phyloP scores from a whole-genome alignment of 30 jellyfish, hydroid and myxozoan species.

The Rhopilema esculentum region DNA sequence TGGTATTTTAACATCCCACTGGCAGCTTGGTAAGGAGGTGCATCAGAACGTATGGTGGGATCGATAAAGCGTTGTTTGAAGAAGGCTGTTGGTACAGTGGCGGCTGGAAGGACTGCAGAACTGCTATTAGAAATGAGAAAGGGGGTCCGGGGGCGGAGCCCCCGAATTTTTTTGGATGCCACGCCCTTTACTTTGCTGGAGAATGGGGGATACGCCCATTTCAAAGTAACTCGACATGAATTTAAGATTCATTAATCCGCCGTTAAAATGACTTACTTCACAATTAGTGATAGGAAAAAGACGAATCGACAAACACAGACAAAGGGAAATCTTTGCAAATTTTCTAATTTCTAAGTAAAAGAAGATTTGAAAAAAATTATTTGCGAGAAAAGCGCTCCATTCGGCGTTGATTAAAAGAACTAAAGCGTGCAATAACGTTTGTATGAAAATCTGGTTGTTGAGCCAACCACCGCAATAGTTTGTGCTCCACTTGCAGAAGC shows the following conservation, averaged over 20 bases:
- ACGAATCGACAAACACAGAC: too few relatives aligned
- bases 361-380: neutral
- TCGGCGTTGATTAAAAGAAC: neutral
- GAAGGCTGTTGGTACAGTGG: neutral
- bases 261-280: too few relatives aligned
- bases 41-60: neutral
- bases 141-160: neutral
- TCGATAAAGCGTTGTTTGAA: neutral
- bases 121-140: neutral
- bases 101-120: neutral
- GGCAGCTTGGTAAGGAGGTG: neutral
- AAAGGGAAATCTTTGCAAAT: too few relatives aligned
- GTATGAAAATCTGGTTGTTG: slow-evolving; percentile 18
- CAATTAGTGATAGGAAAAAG: too few relatives aligned
- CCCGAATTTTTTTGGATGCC: neutral
- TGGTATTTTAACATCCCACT: neutral
- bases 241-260: too few relatives aligned
- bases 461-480: slow-evolving; percentile 21
- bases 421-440: slow-evolving; percentile 13
- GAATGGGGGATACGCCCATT: neutral
- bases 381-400: neutral
- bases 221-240: neutral
- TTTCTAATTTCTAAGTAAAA: neutral
- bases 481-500: slow-evolving; percentile 11
- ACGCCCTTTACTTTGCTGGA: neutral